Evolutionary conservation across 2,797 vertebrate genomes (phyloP).

Genomic region (Melanotaenia maccullochi): DNA sequence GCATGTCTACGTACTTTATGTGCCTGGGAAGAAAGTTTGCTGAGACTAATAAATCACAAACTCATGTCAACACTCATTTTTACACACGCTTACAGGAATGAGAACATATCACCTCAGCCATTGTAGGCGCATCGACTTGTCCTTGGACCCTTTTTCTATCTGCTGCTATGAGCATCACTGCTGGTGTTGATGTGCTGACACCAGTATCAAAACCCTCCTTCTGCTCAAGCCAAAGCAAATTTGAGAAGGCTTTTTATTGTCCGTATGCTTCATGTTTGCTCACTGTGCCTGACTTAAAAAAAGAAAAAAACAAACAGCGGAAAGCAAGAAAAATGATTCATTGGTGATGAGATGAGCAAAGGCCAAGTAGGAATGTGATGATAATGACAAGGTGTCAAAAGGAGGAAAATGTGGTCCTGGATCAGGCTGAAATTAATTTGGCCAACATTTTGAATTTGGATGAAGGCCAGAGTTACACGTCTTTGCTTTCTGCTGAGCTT

Average conservation of each 20-base stretch:
- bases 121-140: conserved; percentile 42
- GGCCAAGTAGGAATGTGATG: conserved; percentile 33
- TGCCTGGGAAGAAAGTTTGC: conserved; percentile 32
- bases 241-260: conserved; percentile 30
- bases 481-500: conserved; percentile 37
- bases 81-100: conserved; percentile 31
- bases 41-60: conserved; percentile 64
- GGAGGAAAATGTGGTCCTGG: background rate
- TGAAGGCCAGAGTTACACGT: conserved; percentile 11
- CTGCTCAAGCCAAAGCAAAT: conserved; percentile 23
- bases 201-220: conserved; percentile 5
- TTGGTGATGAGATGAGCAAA: conserved; percentile 44
- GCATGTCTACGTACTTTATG: conserved; percentile 14
- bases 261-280: conserved; percentile 16
- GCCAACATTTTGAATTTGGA: conserved; percentile 12
- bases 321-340: conserved; percentile 47
- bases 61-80: conserved; percentile 45
- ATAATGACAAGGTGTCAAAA: conserved; percentile 45
- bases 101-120: conserved; percentile 24
- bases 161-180: conserved; percentile 15
- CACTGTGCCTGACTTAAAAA: conserved; percentile 37
- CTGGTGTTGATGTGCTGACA: background rate
- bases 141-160: conserved; percentile 40
- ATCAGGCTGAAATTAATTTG: conserved; percentile 22
- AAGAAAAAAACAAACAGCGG: too few relatives aligned